phyloP scores from a whole-genome alignment of 2,797 vertebrate species.

The Channa striata region DNA sequence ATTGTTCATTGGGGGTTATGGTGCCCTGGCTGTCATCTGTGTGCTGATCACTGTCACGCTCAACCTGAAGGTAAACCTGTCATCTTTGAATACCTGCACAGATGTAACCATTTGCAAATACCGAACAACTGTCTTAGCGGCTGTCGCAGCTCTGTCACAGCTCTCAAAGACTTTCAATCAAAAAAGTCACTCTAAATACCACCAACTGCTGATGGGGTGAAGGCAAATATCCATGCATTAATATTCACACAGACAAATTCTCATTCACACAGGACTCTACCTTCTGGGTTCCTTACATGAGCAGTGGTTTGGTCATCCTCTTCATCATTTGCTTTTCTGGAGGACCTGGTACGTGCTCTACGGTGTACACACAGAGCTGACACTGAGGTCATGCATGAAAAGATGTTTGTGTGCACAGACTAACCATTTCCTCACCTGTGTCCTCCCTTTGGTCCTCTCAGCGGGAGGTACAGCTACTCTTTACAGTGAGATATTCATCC shows the following conservation, averaged over 20 bases:
- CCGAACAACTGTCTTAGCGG: too few relatives aligned
- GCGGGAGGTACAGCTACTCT: slow-evolving; percentile 74
- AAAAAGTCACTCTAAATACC: not conserved
- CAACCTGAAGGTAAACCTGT: slow-evolving; percentile 81
- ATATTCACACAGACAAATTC: not conserved
- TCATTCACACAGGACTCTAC: slow-evolving; percentile 74
- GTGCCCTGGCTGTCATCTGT: slow-evolving; percentile 79
- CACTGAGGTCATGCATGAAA: too few relatives aligned
- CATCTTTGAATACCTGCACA: slow-evolving; percentile 1
- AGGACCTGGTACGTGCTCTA: slow-evolving; percentile 85
- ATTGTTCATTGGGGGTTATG: slow-evolving; percentile 83
- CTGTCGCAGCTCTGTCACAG: too few relatives aligned
- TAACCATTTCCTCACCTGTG: not conserved
- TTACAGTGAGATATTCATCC: slow-evolving; percentile 86
- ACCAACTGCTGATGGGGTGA: too few relatives aligned
- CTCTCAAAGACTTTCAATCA: too few relatives aligned
- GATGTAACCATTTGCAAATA: too few relatives aligned
- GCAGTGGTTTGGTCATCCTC: slow-evolving; percentile 78
- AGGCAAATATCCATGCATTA: not conserved
- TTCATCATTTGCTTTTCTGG: slow-evolving; percentile 83
- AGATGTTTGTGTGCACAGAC: not conserved
- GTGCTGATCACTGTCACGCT: slow-evolving; percentile 81
- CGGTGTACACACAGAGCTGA: not conserved
- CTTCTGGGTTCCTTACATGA: slow-evolving; percentile 84
- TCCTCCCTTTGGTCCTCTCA: slow-evolving; percentile 47